Conservation (phyloP, 2,888 invertebrate species). For the Cantharis rufa region DNA sequence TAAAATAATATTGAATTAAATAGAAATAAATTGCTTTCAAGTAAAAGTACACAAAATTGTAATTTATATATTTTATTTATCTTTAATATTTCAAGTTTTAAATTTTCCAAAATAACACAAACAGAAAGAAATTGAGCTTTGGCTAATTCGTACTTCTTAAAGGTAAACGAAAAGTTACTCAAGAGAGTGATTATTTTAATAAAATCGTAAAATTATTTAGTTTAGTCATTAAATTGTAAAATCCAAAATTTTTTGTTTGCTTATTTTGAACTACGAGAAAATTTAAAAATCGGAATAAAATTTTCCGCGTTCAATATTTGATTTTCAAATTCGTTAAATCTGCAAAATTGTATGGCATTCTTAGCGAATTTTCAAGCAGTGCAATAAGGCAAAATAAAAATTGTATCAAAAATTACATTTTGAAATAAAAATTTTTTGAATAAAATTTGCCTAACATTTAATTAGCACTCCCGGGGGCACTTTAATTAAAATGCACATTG, state of each 20-base stretch:
- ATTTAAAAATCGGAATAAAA: neutral
- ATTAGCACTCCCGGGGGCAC: neutral
- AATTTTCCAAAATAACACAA: neutral
- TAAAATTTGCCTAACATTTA: neutral
- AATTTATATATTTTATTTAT: neutral
- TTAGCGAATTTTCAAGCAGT: neutral
- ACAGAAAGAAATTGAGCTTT: neutral
- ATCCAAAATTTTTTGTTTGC: neutral
- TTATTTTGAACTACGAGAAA: neutral
- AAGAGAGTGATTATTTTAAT: neutral
- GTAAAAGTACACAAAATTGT: neutral
- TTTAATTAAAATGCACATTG: neutral
- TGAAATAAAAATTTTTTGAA: neutral
- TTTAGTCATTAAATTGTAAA: too few species aligned
- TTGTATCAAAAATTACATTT: neutral
- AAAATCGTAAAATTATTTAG: neutral
- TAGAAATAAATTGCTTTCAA: neutral
- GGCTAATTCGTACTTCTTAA: neutral
- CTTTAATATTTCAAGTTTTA: neutral
- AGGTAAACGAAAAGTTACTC: neutral
- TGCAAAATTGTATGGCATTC: neutral
- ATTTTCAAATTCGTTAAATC: neutral
- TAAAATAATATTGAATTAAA: neutral
- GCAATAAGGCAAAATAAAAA: neutral
- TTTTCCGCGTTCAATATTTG: neutral